phyloP scores from a whole-genome alignment of 2,888 invertebrate species.

The Hoplodrina blanda region DNA sequence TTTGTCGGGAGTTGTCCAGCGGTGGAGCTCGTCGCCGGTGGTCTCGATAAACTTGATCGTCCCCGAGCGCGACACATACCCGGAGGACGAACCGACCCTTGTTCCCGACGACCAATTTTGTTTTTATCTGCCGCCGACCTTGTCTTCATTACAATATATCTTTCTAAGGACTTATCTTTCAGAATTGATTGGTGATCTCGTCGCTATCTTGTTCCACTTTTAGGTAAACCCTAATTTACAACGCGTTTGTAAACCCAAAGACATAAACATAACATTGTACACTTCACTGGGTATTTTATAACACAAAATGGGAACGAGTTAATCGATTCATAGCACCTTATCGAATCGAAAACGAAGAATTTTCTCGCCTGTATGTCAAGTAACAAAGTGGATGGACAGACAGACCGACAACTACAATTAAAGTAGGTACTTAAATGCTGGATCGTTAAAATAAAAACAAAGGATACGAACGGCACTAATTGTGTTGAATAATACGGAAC shows the following conservation, averaged over 20 bases:
- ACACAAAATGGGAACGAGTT: slow-evolving; percentile 37
- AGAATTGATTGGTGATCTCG: slow-evolving; percentile 73
- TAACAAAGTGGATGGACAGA: slow-evolving; percentile 67
- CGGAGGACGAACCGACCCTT: slow-evolving; percentile 80
- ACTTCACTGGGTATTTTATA: slow-evolving; percentile 28
- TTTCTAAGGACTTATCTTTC: slow-evolving; percentile 78
- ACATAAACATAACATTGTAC: slow-evolving; percentile 61
- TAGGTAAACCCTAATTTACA: slow-evolving; percentile 62
- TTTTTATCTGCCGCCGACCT: slow-evolving; percentile 85
- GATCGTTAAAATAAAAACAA: slow-evolving; percentile 69
- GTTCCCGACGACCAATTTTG: slow-evolving; percentile 81
- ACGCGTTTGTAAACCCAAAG: slow-evolving; percentile 58
- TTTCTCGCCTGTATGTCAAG: slow-evolving; percentile 65
- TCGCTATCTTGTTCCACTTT: slow-evolving; percentile 71
- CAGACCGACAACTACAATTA: slow-evolving; percentile 70
- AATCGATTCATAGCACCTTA: slow-evolving; percentile 43
- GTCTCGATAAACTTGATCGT: slow-evolving; percentile 83
- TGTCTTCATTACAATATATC: slow-evolving; percentile 87
- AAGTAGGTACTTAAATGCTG: slow-evolving; percentile 63
- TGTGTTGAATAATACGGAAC: slow-evolving; percentile 70
- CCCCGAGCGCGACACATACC: slow-evolving; percentile 77
- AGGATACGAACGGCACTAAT: slow-evolving; percentile 67
- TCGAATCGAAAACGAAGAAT: slow-evolving; percentile 44
- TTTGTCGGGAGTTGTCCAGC: slow-evolving; percentile 82
- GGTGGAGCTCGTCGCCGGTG: slow-evolving; percentile 83